phyloP scores from a whole-genome alignment of 2,113 vertebrate genomes.

The Pelecanus crispus region DNA sequence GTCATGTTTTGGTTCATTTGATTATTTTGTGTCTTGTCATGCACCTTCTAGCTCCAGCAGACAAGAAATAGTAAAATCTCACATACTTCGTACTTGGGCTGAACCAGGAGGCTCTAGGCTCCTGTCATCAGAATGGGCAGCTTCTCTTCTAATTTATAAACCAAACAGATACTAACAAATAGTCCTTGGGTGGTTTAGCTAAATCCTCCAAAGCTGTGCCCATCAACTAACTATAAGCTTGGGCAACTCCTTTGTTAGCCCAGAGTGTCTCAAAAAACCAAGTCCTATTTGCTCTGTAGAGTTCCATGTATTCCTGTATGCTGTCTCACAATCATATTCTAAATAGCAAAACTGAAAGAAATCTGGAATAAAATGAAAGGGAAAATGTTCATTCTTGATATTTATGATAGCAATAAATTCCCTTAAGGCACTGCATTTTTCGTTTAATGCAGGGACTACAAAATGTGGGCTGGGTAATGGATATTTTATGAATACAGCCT shows the following conservation, averaged over 20 bases:
- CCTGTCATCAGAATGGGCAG: neutral
- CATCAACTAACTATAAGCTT: neutral
- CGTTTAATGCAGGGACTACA: neutral
- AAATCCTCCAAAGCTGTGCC: neutral
- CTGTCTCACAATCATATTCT: neutral
- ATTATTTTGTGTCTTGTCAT: neutral
- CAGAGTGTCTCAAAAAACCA: neutral
- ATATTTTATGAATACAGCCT: conserved; percentile 3
- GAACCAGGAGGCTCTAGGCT: fast-evolving
- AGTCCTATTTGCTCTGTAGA: neutral
- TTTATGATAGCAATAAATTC: conserved; percentile 8
- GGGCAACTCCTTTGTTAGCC: neutral
- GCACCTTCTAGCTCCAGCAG: neutral
- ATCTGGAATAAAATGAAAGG: neutral
- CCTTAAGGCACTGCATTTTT: neutral
- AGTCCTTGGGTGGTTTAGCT: neutral
- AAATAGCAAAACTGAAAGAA: neutral
- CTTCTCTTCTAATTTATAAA: neutral
- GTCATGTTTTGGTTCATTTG: neutral
- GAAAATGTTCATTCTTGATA: neutral
- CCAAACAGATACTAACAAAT: neutral
- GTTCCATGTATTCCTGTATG: neutral
- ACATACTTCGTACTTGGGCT: neutral
- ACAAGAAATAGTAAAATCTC: neutral
- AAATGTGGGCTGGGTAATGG: neutral